Evolutionary conservation across 2,888 invertebrate species (phyloP).

Genomic region (Drosophila buzzatii): DNA sequence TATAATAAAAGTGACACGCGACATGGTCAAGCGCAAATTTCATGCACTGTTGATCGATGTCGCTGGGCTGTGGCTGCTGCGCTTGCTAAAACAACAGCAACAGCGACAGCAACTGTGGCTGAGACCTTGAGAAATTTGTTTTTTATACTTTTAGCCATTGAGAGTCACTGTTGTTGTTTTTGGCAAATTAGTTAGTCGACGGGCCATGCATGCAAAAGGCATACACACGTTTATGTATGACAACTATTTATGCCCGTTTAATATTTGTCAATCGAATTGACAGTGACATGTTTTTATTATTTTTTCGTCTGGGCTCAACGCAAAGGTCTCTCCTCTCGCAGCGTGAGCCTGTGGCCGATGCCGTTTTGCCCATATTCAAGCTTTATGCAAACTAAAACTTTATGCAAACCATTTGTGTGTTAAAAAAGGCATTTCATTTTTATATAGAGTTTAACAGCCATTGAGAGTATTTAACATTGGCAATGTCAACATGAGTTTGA

Average conservation of each 20-base stretch:
- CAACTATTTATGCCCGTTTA: conserved; percentile 43
- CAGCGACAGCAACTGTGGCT: conserved; percentile 16
- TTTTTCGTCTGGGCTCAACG: conserved; percentile 32
- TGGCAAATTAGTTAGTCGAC: conserved; percentile 61
- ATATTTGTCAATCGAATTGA: conserved; percentile 60
- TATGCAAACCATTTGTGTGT: conserved; percentile 50
- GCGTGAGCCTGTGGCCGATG: conserved; percentile 18
- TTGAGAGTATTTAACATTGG: conserved; percentile 28
- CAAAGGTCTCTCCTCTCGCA: conserved; percentile 43
- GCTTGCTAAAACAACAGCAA: conserved; percentile 18
- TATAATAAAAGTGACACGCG: conserved; percentile 50
- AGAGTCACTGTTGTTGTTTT: conserved; percentile 62
- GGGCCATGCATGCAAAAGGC: conserved; percentile 51
- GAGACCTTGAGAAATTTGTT: conserved; percentile 52
- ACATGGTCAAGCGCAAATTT: conserved; percentile 71
- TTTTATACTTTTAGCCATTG: conserved; percentile 51
- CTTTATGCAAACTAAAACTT: conserved; percentile 61
- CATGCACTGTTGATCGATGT: conserved; percentile 70
- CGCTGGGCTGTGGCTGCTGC: conserved; percentile 44
- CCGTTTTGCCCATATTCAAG: conserved; percentile 45
- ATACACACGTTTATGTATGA: conserved; percentile 20
- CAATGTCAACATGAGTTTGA: conserved; percentile 47
- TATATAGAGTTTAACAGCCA: conserved; percentile 25
- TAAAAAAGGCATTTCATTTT: conserved; percentile 56
- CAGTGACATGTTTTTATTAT: conserved; percentile 22